Base-by-base conservation (phyloP, 2,797 vertebrate species). In the Scomberomorus guttatus region DNA sequence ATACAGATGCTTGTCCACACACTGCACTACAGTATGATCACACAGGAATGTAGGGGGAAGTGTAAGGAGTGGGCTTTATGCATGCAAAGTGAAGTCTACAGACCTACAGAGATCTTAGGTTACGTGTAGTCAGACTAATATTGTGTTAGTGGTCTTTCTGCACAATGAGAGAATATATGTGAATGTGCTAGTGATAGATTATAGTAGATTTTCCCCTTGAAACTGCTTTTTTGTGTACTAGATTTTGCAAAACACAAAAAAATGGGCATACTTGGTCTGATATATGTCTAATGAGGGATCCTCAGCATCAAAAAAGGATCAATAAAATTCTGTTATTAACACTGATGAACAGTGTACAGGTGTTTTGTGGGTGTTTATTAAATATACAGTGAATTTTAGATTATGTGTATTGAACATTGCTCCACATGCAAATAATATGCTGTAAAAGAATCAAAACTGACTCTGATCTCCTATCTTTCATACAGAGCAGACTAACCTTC, bases 381-480 rank as follows among this genome's bases (percentile, higher is more conserved):
- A 37, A 37, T 37, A 37, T 37, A 37, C 2, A 37, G 10, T 37
- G 34, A 37, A 37, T 37, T 37, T 37, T 5, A 46, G 44, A 6
- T 17, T 5, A 17, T 46, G 17, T 46, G 17, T 46, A 18, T 44
- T 15, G 42, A 15, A 44, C 42, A 15, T 44, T 44, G 13, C 39
- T 42, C 39, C 6, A 32, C 6, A 42, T 15, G 42, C 4, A 15
- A 13, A 15, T 42, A 13, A 14, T 15, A 4, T 44, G 50, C 48
- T 10, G 1, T 27, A 48, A 27, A 48, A 61, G 63, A 78, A 61
- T 61, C 18, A 0, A 50, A 77, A 56, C 14, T 14, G 15, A 52
- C 52, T 79, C 46, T 65, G 65, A 77, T 72, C 42, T 58, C 39
- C 11, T 32, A 29, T 74, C 22, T 72, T 68, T 75, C 52, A 62